Conservation (phyloP, 2,113 vertebrate species). For the Isurus oxyrinchus region DNA sequence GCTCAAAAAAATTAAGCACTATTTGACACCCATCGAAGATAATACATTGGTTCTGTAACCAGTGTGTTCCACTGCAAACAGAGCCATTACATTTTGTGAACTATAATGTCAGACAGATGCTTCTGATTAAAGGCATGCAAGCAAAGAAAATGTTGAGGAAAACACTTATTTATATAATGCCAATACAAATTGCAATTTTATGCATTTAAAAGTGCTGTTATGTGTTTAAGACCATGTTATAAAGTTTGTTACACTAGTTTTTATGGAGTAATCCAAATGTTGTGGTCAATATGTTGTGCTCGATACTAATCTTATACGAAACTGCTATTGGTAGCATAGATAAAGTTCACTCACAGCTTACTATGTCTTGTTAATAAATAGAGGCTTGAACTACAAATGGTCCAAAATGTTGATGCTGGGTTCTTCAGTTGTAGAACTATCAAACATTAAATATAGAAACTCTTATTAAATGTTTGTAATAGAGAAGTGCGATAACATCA, state of each 20-base stretch:
- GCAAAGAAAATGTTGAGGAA: background rate
- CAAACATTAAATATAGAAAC: background rate
- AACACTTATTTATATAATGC: background rate
- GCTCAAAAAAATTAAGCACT: background rate
- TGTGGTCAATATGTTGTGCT: background rate
- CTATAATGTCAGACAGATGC: background rate
- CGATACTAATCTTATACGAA: background rate
- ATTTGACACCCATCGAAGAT: too few species aligned
- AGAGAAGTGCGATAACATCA: background rate
- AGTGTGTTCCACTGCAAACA: background rate
- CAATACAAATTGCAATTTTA: constrained; percentile 8
- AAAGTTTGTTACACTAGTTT: background rate
- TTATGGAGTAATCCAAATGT: background rate
- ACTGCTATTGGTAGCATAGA: background rate
- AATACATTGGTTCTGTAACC: background rate
- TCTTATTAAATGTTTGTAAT: background rate
- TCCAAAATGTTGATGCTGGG: background rate
- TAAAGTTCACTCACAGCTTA: background rate
- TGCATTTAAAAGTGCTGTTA: background rate
- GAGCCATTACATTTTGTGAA: background rate
- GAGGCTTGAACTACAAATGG: background rate
- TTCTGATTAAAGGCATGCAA: background rate
- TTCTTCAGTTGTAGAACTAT: background rate
- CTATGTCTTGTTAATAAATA: background rate
- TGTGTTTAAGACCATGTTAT: background rate